A percentile compares a stretch with the other conserved stretches of the same genome.
These are phyloP conservation scores for Xenops minutus DNA, from an alignment of 2,797 vertebrate species.

Conservation along the genomic window DNA sequence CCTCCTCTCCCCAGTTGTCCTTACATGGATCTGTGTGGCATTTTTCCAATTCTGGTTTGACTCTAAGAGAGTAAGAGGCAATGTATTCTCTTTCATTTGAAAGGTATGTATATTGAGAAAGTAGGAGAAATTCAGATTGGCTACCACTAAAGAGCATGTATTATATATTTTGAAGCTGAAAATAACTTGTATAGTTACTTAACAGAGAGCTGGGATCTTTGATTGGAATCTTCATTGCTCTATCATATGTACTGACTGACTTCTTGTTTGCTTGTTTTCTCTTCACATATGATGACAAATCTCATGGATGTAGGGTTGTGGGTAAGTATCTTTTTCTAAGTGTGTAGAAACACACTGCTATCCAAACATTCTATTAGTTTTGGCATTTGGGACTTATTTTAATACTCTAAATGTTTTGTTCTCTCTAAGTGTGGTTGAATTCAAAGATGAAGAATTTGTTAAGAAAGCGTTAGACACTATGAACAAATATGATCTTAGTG, in stretches of 20 bases:
- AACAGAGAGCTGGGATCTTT: conserved; percentile 69
- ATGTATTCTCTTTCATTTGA: conserved; percentile 47
- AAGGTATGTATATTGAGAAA: conserved; percentile 45
- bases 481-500: conserved; percentile 95
- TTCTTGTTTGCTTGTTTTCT: conserved; percentile 35
- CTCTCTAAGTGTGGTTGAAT: conserved; percentile 92
- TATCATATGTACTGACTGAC: conserved; percentile 62
- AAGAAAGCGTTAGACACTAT: conserved; percentile 94
- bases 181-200: conserved; percentile 53
- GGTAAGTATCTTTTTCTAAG: conserved; percentile 75
- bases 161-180: conserved; percentile 29
- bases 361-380: background rate
- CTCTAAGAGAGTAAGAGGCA: conserved; percentile 46
- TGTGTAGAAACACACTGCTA: background rate
- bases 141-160: conserved; percentile 42
- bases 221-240: conserved; percentile 21
- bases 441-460: conserved; percentile 98
- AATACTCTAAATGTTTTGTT: conserved; percentile 55
- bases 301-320: conserved; percentile 79
- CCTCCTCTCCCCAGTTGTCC: conserved; percentile 44
- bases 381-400: conserved; percentile 22
- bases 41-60: conserved; percentile 64
- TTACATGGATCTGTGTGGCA: conserved; percentile 58
- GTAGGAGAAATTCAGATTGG: conserved; percentile 37
- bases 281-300: conserved; percentile 72